Base-by-base conservation (phyloP, 53 echinoderm and acorn worm genomes). In the Paelopatides confundens region DNA sequence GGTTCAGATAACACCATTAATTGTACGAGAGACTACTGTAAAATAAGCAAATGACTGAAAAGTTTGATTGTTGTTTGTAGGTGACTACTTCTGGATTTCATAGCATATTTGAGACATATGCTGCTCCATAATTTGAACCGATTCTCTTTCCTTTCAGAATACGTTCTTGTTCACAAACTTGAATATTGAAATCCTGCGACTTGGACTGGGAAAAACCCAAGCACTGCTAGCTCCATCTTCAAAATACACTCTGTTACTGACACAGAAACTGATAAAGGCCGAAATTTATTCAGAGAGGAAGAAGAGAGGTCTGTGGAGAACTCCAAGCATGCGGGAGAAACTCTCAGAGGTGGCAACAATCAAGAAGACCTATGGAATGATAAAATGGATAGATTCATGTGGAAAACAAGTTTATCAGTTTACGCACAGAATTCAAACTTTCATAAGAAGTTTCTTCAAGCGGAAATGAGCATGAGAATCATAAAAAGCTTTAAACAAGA, bases 231-330 rank as follows among this genome's bases (percentile, higher is more conserved):
- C 74, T 2, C 36, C 24, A 7, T 35, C 74, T 1, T 74, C 74
- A 38, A 24, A n/a, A 24, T 27, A 40, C 13, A 74, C 74, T 13
- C 39, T n/a, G 39, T 33, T 13, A 11, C 23, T 74, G 9, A 74
- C 74, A 32, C 39, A 29, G 14, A 46, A 40, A 13, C 6, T 74
- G 43, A 8, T 74, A 8, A 74, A 40, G 40, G 74, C 74, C 7
- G 74, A 74, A 74, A 40, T 74, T 17, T 46, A 74, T 28, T 39
- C 74, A 26, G 74, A 74, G 24, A 74, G 34, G 74, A 74, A 11
- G 23, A 74, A 46, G 37, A 26, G 27, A 39, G 74, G 74, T 13
- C 4, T 74, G 15, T 74, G 74, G 74, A 74, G 40, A 46, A 32
- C 39, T 21, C 43, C 74, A 6, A 74, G 27, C 11, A n/a, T 74